A percentile compares a stretch with the other conserved stretches of the same genome.
These are phyloP conservation scores for Tachycineta bicolor DNA, from an alignment of 2,113 vertebrate genomes.

Conservation along the genomic window DNA sequence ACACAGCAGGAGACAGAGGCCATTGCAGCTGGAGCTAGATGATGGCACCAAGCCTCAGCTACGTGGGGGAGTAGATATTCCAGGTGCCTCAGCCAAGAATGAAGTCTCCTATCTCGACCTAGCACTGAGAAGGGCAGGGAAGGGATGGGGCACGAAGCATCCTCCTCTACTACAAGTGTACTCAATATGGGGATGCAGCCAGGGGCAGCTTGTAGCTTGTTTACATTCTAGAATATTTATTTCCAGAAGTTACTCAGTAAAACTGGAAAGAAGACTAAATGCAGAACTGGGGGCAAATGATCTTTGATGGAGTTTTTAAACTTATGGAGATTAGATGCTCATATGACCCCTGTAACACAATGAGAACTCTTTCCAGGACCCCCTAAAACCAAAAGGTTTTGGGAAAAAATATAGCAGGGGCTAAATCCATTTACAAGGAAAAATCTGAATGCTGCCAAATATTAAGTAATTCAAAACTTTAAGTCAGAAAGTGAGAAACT, in stretches of 20 bases:
- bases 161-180: too few relatives aligned
- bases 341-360: constrained; percentile 6
- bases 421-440: neutral
- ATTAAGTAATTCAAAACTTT: neutral
- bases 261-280: neutral
- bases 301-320: constrained; percentile 31
- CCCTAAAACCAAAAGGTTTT: constrained; percentile 20
- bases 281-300: neutral
- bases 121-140: neutral
- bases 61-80: fast-evolving
- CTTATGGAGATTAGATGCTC: neutral
- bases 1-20: fast-evolving
- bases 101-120: neutral
- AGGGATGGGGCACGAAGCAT: neutral
- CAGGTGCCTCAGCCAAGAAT: neutral
- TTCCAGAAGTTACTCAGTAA: neutral
- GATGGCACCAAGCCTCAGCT: neutral
- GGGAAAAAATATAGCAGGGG: neutral
- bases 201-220: neutral
- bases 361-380: constrained; percentile 24
- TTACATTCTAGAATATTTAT: neutral
- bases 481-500: neutral
- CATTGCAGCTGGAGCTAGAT: neutral
- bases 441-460: neutral
- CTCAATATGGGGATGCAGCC: neutral